phyloP scores from a whole-genome alignment of 2,113 vertebrate species.

The Atractosteus spatula region DNA sequence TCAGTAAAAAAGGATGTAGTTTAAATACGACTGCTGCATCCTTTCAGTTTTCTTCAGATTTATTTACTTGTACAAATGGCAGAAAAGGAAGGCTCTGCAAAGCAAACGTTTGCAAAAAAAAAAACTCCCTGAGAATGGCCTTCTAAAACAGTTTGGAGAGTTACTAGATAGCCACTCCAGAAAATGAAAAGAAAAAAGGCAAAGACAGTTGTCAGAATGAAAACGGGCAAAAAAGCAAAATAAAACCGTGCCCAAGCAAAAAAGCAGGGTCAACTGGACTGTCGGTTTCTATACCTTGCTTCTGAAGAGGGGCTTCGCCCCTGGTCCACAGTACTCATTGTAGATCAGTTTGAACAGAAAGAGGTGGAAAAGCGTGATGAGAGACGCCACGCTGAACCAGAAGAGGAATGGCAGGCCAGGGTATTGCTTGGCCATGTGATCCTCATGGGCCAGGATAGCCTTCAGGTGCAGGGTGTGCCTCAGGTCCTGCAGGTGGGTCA shows the following conservation, averaged over 20 bases:
- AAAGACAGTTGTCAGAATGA: background rate
- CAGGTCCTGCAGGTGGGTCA: conserved; percentile 89
- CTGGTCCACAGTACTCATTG: conserved; percentile 95
- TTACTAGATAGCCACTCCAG: background rate
- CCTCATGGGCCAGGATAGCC: conserved; percentile 90
- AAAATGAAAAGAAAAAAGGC: background rate
- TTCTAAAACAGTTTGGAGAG: conserved; percentile 10
- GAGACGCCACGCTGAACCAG: conserved; percentile 97
- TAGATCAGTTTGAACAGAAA: conserved; percentile 99
- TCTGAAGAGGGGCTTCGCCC: conserved; percentile 94
- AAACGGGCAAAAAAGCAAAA: background rate
- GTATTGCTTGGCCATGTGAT: conserved; percentile 97
- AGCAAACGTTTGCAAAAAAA: background rate
- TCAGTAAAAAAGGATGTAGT: background rate
- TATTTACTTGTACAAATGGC: background rate
- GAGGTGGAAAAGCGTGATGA: conserved; percentile 95
- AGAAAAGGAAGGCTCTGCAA: background rate
- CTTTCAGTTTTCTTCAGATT: background rate
- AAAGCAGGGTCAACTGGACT: conserved; percentile 11
- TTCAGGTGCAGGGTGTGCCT: conserved; percentile 93
- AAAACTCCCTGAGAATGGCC: conserved; percentile 20
- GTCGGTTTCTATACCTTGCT: conserved; percentile 82
- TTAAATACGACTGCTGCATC: background rate
- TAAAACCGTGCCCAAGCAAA: conserved; percentile 19
- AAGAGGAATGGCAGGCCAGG: conserved; percentile 94